phyloP scores from a whole-genome alignment of 2,888 invertebrate genomes.

The Troides oblongomaculatus region DNA sequence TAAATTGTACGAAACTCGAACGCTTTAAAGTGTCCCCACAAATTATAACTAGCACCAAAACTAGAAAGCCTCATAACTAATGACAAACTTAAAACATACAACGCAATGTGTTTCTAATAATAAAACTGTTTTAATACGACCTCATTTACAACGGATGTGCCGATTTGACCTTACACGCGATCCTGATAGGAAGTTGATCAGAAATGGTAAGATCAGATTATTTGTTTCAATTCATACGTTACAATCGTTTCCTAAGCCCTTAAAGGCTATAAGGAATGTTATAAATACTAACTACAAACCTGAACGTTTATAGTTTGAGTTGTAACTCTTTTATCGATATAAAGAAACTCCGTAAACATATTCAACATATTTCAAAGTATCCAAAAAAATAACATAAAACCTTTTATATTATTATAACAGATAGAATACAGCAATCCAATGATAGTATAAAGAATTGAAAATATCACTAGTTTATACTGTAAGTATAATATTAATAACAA shows the following conservation, averaged over 20 bases:
- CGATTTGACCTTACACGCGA: conserved; percentile 21
- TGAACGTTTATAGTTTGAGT: no score
- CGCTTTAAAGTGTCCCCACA: conserved; percentile 3
- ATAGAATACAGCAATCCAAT: no score
- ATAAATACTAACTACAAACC: background rate
- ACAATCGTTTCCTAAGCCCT: conserved; percentile 21
- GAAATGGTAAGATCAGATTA: conserved; percentile 21
- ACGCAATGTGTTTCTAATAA: conserved; percentile 13
- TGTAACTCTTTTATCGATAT: no score
- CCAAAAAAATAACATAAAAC: no score
- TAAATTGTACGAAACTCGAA: conserved; percentile 9
- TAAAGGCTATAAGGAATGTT: conserved; percentile 1
- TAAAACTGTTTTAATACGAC: conserved; percentile 8
- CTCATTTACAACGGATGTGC: conserved; percentile 15
- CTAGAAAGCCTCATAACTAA: conserved; percentile 1
- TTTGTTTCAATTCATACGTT: conserved; percentile 14
- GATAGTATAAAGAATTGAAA: no score
- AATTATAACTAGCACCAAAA: conserved; percentile 12
- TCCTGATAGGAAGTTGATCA: conserved; percentile 26
- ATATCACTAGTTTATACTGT: no score
- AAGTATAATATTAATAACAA: no score
- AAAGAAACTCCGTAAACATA: no score
- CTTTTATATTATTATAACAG: no score
- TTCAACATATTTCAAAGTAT: no score
- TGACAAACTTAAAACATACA: conserved; percentile 12